These are phyloP conservation scores for Drosophila yooni DNA, from an alignment of 2,888 invertebrate species.

Conservation along the genomic window DNA sequence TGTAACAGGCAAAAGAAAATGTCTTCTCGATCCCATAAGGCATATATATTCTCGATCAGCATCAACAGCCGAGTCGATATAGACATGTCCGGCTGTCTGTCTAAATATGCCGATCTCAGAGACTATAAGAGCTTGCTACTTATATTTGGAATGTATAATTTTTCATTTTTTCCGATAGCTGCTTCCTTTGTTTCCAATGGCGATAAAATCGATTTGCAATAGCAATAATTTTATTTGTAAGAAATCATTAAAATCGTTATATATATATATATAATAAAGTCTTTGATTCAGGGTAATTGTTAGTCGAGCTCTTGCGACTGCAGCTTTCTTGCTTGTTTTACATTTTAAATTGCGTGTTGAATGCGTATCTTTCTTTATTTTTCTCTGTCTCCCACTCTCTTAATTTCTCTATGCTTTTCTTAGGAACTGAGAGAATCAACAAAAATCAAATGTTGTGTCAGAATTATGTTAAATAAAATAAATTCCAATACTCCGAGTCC, in stretches of 20 bases:
- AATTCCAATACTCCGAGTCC: neutral
- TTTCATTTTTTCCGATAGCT: neutral
- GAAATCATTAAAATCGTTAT: too few species aligned
- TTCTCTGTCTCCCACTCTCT: too few species aligned
- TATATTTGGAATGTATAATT: neutral
- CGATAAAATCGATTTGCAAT: neutral
- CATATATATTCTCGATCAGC: neutral
- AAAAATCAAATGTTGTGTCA: neutral
- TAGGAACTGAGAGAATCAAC: neutral
- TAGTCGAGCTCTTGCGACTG: neutral
- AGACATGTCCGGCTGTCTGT: neutral
- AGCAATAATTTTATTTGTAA: neutral
- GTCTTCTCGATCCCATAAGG: neutral
- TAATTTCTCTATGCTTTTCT: neutral
- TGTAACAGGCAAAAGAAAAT: neutral
- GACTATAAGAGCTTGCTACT: neutral
- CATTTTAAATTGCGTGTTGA: constrained; percentile 17
- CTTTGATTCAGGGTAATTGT: neutral
- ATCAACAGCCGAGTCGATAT: too few species aligned
- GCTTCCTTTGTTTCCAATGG: neutral
- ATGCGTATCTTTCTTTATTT: neutral
- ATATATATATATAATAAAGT: neutral
- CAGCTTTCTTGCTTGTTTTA: neutral
- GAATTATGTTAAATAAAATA: neutral
- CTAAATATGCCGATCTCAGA: neutral